Evolutionary conservation across 2,113 vertebrate genomes (phyloP).

Genomic region (Turdus rufiventris): DNA sequence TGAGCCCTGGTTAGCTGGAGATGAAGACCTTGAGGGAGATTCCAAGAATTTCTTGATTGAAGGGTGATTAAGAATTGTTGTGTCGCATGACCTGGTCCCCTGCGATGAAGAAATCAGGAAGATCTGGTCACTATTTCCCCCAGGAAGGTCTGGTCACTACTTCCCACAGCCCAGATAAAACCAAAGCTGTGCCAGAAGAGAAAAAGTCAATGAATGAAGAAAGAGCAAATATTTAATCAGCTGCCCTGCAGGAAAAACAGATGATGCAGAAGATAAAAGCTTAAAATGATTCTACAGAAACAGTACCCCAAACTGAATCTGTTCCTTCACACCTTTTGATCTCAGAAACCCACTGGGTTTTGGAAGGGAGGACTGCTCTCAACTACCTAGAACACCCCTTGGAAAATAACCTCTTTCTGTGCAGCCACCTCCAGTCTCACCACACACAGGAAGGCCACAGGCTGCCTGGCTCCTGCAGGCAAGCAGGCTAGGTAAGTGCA

Average conservation of each 20-base stretch:
- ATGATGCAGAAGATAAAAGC: neutral
- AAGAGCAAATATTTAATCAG: constrained; percentile 20
- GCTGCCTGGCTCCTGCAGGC: neutral
- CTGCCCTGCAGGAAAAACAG: neutral
- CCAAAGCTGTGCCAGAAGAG: neutral
- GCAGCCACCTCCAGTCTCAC: neutral
- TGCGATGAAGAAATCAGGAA: constrained; percentile 44
- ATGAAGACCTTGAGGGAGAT: constrained; percentile 91
- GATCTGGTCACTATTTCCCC: neutral
- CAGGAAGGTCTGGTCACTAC: neutral
- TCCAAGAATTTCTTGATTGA: constrained; percentile 94
- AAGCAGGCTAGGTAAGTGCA: neutral
- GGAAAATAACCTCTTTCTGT: neutral
- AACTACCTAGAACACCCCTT: neutral
- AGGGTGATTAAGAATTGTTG: constrained; percentile 91
- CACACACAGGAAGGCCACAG: neutral
- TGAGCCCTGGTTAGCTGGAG: constrained; percentile 93
- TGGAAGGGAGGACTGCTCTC: neutral
- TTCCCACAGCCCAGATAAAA: neutral
- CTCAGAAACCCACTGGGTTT: neutral
- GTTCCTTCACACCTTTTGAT: neutral
- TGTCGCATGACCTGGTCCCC: constrained; percentile 81
- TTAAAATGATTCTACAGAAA: neutral
- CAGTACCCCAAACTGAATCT: neutral
- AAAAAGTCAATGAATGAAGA: neutral